These are phyloP conservation scores for Barbus barbus DNA, from an alignment of 2,113 vertebrate genomes.

Conservation along the genomic window DNA sequence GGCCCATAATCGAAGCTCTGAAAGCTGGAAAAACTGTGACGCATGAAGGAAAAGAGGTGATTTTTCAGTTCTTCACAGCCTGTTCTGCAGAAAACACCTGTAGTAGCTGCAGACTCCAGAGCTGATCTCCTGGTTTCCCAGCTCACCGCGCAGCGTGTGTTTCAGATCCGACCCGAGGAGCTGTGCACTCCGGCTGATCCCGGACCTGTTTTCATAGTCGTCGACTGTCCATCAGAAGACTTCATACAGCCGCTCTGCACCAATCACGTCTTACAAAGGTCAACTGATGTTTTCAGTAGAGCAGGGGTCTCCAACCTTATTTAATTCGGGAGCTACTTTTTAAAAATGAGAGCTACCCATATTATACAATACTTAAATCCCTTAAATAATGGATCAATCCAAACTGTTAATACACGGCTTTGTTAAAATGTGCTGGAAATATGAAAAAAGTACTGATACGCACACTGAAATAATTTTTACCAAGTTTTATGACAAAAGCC, in stretches of 20 bases:
- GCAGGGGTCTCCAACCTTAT: no score
- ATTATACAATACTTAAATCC: no score
- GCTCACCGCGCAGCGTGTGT: neutral
- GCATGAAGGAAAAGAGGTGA: constrained; percentile 87
- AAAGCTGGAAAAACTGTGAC: constrained; percentile 82
- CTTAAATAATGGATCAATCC: no score
- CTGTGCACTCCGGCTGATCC: constrained; percentile 87
- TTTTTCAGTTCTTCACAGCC: neutral
- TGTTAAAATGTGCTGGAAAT: no score
- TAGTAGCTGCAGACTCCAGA: no score
- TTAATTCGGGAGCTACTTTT: no score
- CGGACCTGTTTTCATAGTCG: constrained; percentile 82
- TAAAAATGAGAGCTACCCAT: no score
- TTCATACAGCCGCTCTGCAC: constrained; percentile 81
- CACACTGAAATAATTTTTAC: no score
- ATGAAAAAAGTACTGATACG: no score
- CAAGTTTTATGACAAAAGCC: no score
- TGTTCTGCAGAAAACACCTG: neutral
- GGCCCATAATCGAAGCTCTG: constrained; percentile 83
- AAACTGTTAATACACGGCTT: no score
- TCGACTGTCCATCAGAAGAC: constrained; percentile 89
- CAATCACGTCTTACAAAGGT: constrained; percentile 68
- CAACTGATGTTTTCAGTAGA: neutral
- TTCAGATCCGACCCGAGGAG: constrained; percentile 87
- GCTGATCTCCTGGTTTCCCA: neutral